A percentile compares a stretch with the other conserved stretches of the same genome.
These are phyloP conservation scores for Listrodromus nycthemerus DNA, from an alignment of 2,888 invertebrate genomes.

Conservation along the genomic window DNA sequence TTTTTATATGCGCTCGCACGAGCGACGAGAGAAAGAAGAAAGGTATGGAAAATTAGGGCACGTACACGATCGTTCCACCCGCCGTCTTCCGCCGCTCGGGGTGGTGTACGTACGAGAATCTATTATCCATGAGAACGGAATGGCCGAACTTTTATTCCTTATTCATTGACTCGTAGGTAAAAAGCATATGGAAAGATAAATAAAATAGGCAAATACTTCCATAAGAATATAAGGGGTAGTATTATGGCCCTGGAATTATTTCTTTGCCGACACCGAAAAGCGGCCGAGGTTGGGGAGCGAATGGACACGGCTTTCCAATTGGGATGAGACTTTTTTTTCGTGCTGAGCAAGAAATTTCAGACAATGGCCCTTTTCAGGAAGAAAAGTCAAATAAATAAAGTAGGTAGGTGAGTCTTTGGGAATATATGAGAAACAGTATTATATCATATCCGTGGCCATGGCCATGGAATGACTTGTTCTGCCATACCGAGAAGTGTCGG, in stretches of 20 bases:
- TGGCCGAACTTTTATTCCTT: slow-evolving; percentile 41
- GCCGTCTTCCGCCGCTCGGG: background rate
- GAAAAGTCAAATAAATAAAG: no score
- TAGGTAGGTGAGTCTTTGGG: no score
- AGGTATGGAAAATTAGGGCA: slow-evolving; percentile 26
- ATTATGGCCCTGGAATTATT: background rate
- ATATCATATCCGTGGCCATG: no score
- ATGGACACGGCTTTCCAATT: background rate
- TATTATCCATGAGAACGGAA: slow-evolving; percentile 42
- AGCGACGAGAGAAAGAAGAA: slow-evolving; percentile 26
- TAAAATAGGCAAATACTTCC: background rate
- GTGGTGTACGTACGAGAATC: slow-evolving; percentile 51
- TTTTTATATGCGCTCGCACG: slow-evolving; percentile 57
- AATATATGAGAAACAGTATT: no score
- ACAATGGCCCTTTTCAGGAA: no score
- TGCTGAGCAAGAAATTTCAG: background rate
- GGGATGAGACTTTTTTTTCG: background rate
- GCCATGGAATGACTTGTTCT: no score
- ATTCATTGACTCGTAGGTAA: slow-evolving; percentile 51
- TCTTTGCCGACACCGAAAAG: background rate
- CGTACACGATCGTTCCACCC: slow-evolving; percentile 1
- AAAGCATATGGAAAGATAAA: slow-evolving; percentile 5
- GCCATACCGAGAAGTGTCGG: no score
- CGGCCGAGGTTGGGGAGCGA: background rate
- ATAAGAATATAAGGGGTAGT: background rate